These are phyloP conservation scores for Mustelus asterias DNA, from an alignment of 2,113 vertebrate genomes.

Conservation along the genomic window DNA sequence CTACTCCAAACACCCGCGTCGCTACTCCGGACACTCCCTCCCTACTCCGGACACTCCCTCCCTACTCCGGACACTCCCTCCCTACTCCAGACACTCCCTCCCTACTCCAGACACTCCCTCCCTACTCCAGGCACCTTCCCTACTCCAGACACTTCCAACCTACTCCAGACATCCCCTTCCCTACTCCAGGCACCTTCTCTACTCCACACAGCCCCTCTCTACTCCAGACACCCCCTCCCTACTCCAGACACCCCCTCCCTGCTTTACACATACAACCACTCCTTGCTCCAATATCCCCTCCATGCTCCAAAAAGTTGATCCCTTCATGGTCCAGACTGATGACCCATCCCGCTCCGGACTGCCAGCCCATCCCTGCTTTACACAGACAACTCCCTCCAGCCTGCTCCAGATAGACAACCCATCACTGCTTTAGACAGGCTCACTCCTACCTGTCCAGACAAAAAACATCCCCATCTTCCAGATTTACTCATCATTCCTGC, in stretches of 20 bases:
- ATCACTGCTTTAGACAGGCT: too few relatives aligned
- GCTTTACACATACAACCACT: background rate
- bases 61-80: background rate
- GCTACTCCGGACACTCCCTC: background rate
- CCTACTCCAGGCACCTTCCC: too few relatives aligned
- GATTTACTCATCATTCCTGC: too few relatives aligned
- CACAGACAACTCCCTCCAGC: background rate
- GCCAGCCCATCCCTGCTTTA: background rate
- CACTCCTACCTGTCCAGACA: too few relatives aligned
- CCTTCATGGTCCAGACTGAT: too few relatives aligned
- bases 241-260: background rate
- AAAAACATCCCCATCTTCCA: too few relatives aligned
- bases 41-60: background rate
- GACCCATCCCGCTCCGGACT: background rate
- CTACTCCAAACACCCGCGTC: background rate
- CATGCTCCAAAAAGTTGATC: background rate
- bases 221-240: background rate
- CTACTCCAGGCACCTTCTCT: background rate
- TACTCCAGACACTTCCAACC: too few relatives aligned
- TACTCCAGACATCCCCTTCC: too few relatives aligned
- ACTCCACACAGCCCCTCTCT: background rate
- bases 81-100: background rate
- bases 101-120: background rate
- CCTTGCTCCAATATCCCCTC: background rate
- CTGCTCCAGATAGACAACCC: too few relatives aligned